Evolutionary conservation across 1,140 invertebrate species (phyloP).

Genomic region (Melanaphis sacchari): DNA sequence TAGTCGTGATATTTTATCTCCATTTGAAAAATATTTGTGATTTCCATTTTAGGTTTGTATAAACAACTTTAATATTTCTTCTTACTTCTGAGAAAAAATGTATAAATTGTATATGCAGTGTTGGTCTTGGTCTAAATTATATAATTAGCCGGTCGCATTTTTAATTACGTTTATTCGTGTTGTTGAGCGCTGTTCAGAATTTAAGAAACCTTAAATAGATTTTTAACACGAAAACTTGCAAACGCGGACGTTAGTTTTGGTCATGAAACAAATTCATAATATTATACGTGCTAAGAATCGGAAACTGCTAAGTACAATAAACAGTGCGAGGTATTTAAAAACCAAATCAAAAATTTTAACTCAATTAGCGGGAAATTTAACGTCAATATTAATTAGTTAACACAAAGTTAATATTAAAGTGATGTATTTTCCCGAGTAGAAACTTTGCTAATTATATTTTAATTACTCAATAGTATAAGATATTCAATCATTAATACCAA

Average conservation of each 20-base stretch:
- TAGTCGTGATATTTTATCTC: neutral
- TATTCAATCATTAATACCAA: neutral
- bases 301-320: neutral
- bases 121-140: neutral
- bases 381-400: neutral
- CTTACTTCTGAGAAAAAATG: neutral
- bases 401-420: neutral
- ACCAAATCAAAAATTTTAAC: neutral
- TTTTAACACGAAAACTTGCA: neutral
- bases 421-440: neutral
- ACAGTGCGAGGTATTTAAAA: neutral
- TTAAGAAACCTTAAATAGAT: conserved; percentile 15
- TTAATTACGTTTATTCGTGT: neutral
- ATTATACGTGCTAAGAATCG: neutral
- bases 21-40: neutral
- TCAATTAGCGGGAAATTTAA: neutral
- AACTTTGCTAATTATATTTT: neutral
- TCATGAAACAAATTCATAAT: neutral
- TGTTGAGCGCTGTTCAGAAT: neutral
- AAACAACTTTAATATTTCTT: neutral
- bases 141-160: neutral
- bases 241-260: neutral
- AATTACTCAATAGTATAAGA: neutral
- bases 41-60: neutral
- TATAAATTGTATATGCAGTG: neutral